Conservation (phyloP, 2,888 invertebrate genomes). For the Macrosiphum euphorbiae region DNA sequence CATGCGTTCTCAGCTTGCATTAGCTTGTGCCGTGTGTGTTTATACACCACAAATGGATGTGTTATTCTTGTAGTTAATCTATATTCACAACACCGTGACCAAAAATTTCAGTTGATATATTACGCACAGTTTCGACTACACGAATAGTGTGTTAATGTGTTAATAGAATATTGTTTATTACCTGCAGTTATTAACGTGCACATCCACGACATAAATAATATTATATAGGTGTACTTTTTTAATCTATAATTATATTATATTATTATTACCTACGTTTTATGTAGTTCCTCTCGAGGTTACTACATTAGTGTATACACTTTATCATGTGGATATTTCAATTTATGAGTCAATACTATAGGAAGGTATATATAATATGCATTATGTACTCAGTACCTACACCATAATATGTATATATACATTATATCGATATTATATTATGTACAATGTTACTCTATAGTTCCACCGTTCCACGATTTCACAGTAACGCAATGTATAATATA, state of each 20-base stretch:
- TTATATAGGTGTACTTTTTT: neutral
- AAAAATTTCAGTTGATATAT: neutral
- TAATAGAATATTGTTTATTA: neutral
- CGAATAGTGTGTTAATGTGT: neutral
- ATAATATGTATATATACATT: no score
- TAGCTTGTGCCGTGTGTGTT: neutral
- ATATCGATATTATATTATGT: neutral
- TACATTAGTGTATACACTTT: neutral
- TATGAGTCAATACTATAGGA: neutral
- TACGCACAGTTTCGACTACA: neutral
- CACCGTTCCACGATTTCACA: neutral
- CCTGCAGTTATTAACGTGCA: neutral
- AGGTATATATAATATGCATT: neutral
- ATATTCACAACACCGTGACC: neutral
- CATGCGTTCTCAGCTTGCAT: neutral
- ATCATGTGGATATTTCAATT: neutral
- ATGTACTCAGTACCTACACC: neutral
- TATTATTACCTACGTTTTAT: neutral
- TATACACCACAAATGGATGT: neutral
- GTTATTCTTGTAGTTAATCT: neutral
- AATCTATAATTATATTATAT: neutral
- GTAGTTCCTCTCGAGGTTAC: neutral
- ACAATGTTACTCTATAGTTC: neutral
- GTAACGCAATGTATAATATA: neutral
- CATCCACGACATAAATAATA: neutral